Conservation (phyloP, 2,797 vertebrate species). For the Gobionotothen gibberifrons region DNA sequence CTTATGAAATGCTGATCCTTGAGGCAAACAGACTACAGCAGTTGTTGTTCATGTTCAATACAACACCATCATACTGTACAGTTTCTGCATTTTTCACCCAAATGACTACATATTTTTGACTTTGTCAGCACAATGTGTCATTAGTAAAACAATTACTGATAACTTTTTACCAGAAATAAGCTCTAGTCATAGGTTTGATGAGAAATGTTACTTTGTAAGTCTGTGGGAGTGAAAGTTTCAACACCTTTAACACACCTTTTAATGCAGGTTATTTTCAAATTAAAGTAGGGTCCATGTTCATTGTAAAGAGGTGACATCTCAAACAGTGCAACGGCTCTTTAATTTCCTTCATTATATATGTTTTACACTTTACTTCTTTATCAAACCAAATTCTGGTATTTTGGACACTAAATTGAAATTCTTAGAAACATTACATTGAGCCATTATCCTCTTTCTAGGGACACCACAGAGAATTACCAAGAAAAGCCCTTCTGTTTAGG, state of each 20-base stretch:
- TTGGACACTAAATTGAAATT: neutral
- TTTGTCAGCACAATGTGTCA: neutral
- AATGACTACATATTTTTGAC: neutral
- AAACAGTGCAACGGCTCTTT: neutral
- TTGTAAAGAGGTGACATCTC: neutral
- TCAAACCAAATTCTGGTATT: neutral
- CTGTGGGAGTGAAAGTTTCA: neutral
- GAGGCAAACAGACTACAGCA: too few relatives aligned
- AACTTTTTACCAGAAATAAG: neutral
- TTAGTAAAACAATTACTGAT: neutral
- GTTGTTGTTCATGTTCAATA: too few relatives aligned
- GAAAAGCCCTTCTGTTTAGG: slow-evolving; percentile 1
- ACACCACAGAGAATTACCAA: neutral
- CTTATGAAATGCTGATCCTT: too few relatives aligned
- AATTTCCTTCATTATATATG: neutral
- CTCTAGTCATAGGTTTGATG: neutral
- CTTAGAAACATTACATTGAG: slow-evolving; percentile 1
- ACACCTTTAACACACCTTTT: neutral
- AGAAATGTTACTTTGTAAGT: neutral
- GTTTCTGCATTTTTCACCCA: too few relatives aligned
- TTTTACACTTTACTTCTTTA: neutral
- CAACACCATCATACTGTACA: too few relatives aligned
- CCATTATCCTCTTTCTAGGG: neutral
- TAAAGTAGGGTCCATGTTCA: neutral
- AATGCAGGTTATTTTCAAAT: too few relatives aligned